Base-by-base conservation (phyloP, 1,140 invertebrate genomes). In the Neuroterus valhalla region DNA sequence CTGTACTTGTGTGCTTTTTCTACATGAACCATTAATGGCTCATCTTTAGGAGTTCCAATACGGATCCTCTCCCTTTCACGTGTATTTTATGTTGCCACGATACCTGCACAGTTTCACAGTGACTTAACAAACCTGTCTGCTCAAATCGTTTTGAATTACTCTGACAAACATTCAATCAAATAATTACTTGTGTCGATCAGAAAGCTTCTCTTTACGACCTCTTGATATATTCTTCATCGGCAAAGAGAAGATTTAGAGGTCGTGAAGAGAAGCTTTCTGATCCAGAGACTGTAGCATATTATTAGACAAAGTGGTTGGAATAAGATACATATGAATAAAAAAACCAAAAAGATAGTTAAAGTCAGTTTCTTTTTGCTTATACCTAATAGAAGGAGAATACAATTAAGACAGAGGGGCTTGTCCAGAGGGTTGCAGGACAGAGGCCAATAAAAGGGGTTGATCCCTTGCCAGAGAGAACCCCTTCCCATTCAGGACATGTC, bases 381-480 rank as follows among this genome's bases (percentile, higher is more conserved):
- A 68, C 43, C 23, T 71, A n/a, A 55, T 50, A 31, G 23, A 62
- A 62, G 31, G 26, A 31, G 21, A 26, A 6, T 23, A 23, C 14
- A 62, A 48, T 71, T 52, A 70, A 50, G 67, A 73, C 19, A 43
- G 72, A 67, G 44, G 38, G 68, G 50, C 72, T 62, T 76, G 75
- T 76, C 71, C 67, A 55, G 52, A 66, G 70, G 73, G 75, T 77
- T 45, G 50, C 67, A 46, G 70, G 70, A 79, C 75, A 78, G 67
- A 69, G 69, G 72, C 78, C 70, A 80, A 85, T 81, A 84, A 84
- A 38, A 82, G 71, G 84, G 82, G 83, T 83, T 52, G 74, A 23
- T 78, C 82, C 75, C 84, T 82, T 70, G 66, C 75, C 84, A 55
- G 84, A 86, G 83, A 82, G 81, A 84, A 72, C 82, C 87, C 84